Evolutionary conservation across 2,113 vertebrate species (phyloP), one percentile per base, ranked within the genome.

Genomic region (Myotis yumanensis): DNA sequence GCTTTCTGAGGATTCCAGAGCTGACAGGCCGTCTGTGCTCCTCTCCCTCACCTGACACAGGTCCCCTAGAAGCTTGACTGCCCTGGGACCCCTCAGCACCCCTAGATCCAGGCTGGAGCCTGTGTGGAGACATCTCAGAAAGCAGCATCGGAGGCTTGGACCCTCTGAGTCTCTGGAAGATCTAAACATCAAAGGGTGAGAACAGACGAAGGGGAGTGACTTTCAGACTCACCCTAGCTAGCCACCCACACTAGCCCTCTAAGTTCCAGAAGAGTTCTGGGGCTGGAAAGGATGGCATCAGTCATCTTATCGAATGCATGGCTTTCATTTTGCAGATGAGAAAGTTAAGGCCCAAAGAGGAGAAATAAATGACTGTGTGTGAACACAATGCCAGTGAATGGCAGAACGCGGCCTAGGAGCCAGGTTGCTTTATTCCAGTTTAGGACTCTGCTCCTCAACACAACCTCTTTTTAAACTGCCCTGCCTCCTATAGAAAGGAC

Each of bases 1-100:
- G 96, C 95, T 97, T 90, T 97, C 95, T 81, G 96, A 97, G 93
- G 95, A 95, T 95, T 95, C 97, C 92, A 96, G 87, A 35, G 30
- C 95, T 15, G 17, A 80, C 97, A 68, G 86, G 92, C 90, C 93
- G 43, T 96, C 81, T 68, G 23, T 25, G 23, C 62, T 71, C 51
- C 93, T 76, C 87, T 52, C 23, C 52, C 54, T 28, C 59, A 20
- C 46, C 66, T 57, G 10, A 93, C 73, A 88, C 57, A 77, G 64
- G 57, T 43, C 23, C 43, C 32, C 11, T 37, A 80, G 64, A 83
- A 94, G 71, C 46, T 79, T 82, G 51, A 84, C 30, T n/a, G n/a
- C 59, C 57, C 81, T 64, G n/a, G 40, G 82, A 90, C 43, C 77
- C 52, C 69, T 48, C 52, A 52, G n/a, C 11, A 62, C 48, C 59